Evolutionary conservation across 1,140 invertebrate species (phyloP).

Genomic region (Grapholita molesta): DNA sequence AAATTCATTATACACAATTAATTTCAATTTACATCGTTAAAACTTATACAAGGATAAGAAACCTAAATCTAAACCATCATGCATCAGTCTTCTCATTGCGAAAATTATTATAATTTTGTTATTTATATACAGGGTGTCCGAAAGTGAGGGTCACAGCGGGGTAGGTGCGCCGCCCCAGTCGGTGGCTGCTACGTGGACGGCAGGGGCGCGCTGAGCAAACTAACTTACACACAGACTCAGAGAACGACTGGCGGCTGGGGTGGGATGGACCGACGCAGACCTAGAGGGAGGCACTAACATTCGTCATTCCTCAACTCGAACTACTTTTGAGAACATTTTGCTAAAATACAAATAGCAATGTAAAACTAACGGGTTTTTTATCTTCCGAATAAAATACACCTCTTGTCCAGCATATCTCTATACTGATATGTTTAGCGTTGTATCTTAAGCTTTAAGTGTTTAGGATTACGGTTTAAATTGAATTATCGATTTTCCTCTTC

Average conservation of each 20-base stretch:
- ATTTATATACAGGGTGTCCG: slow-evolving; percentile 33
- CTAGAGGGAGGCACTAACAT: background rate
- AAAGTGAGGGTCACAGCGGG: background rate
- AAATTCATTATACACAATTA: slow-evolving; percentile 42
- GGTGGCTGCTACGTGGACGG: background rate
- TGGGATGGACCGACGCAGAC: background rate
- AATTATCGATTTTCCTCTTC: background rate
- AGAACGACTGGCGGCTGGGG: background rate
- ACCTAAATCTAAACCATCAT: slow-evolving; percentile 66
- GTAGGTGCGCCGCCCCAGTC: background rate
- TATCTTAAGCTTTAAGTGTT: background rate
- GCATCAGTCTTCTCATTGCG: slow-evolving; percentile 76
- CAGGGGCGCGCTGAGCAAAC: background rate
- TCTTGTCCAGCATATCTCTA: no score
- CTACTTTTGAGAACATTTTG: no score
- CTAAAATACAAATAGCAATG: no score
- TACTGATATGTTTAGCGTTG: background rate
- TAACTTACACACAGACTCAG: background rate
- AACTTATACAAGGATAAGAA: slow-evolving; percentile 59
- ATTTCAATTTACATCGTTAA: slow-evolving; percentile 54
- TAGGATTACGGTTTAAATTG: background rate
- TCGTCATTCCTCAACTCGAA: no score
- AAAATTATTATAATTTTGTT: slow-evolving; percentile 66
- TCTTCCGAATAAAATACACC: no score
- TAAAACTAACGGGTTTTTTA: no score